phyloP scores from a whole-genome alignment of 2,797 vertebrate species.

The Xiphophorus birchmanni region DNA sequence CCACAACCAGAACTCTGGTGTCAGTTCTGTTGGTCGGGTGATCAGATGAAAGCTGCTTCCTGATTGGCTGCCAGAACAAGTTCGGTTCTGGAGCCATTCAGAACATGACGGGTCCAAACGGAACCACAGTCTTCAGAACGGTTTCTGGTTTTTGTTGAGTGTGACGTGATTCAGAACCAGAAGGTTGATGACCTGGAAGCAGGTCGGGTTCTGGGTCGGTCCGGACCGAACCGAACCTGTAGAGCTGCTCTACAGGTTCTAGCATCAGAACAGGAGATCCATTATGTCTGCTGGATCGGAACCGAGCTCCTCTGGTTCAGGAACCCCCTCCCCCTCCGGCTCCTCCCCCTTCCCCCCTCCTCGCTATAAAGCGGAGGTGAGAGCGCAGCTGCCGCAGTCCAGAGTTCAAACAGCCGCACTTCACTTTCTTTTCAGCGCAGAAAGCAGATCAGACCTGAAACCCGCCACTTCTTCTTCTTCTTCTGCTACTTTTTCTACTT shows the following conservation, averaged over 20 bases:
- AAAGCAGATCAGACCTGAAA: background rate
- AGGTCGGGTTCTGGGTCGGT: too few species aligned
- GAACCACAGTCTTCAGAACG: background rate
- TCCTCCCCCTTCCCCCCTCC: background rate
- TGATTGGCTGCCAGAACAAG: background rate
- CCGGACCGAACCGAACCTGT: background rate
- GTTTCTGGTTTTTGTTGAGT: background rate
- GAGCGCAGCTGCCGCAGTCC: conserved; percentile 31
- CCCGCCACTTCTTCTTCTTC: too few species aligned
- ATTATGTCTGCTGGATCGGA: too few species aligned
- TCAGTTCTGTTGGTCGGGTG: background rate
- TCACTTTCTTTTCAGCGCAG: background rate
- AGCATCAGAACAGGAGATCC: too few species aligned
- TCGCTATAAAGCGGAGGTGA: conserved; percentile 40
- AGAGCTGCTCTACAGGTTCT: too few species aligned
- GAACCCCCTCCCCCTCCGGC: too few species aligned
- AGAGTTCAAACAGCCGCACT: conserved; percentile 39
- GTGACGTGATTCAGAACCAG: background rate
- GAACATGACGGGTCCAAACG: background rate
- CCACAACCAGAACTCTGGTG: too few species aligned
- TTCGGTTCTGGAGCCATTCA: background rate
- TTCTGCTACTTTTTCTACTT: background rate
- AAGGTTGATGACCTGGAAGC: too few species aligned
- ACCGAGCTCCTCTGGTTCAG: too few species aligned
- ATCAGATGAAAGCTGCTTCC: background rate